Evolutionary conservation across 2,113 vertebrate genomes (phyloP).

Genomic region (Corynorhinus townsendii): DNA sequence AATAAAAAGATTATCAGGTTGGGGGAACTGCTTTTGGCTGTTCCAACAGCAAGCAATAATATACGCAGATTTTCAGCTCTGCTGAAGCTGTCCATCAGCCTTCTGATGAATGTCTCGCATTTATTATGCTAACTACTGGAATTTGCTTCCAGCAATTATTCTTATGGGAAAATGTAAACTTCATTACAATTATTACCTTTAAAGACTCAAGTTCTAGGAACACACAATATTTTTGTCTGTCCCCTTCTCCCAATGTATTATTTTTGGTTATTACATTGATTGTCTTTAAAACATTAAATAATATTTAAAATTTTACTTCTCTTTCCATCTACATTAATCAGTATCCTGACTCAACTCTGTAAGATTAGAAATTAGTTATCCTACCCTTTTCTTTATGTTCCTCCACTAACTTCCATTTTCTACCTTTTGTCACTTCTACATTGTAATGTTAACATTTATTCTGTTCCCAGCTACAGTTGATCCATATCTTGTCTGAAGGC

Average conservation of each 20-base stretch:
- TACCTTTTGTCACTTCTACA: not conserved
- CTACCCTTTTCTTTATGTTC: not conserved
- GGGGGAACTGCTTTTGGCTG: too few species aligned
- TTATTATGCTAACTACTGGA: too few species aligned
- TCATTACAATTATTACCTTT: not conserved
- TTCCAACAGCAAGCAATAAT: too few species aligned
- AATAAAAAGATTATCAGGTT: too few species aligned
- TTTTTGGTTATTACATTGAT: not conserved
- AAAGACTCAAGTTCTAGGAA: not conserved
- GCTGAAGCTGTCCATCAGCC: too few species aligned
- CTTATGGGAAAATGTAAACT: slow-evolving; percentile 11
- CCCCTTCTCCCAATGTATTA: not conserved
- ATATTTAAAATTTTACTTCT: not conserved
- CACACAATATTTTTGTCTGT: not conserved
- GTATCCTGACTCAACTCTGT: not conserved
- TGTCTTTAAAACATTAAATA: not conserved
- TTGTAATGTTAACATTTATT: not conserved
- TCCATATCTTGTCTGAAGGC: not conserved
- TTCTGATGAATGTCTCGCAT: too few species aligned
- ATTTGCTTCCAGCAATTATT: not conserved
- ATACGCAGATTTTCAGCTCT: too few species aligned
- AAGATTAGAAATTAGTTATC: not conserved
- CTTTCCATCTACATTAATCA: not conserved
- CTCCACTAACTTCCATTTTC: not conserved
- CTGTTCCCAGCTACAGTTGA: not conserved